Base-by-base conservation (phyloP, 1,140 invertebrate species). In the Heliconius himera region DNA sequence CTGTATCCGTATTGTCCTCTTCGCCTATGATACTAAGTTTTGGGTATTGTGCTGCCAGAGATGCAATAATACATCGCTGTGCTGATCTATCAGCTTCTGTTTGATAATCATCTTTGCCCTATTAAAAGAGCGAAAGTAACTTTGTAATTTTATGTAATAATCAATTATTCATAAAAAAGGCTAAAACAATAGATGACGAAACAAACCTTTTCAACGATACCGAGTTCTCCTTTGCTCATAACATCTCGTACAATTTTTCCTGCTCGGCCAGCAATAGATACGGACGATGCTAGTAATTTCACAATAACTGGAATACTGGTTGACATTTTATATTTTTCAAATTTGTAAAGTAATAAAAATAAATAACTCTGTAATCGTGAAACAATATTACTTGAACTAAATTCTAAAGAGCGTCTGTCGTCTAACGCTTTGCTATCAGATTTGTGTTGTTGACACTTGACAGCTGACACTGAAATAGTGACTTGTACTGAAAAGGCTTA, bases 71-170 rank as follows among this genome's bases (percentile, higher is more conserved):
- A 89, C 98, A 99, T 83, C 96, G 96, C 94, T 99, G 99, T 6
- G 98, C 99, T 66, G 97, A 97, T 83, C 99, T 95, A 93, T 99
- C 99, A 6, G 99, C 99, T 95, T 99, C 98, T 8, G 99, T 99
- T 95, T 99, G 99, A 26, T 99, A 95, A 95, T 99, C 99, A 96
- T 98, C 97, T 84, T 97, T 96, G n/a, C 97, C 98, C 96, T 98
- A 72, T 41, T n/a, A 89, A 75, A 94, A 92, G 76, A 76, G 26
- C 33, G 18, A 36, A 41, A 54, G 60, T 2, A 29, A 81, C 54
- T 60, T 36, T 36, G n/a, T 9, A 36, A 70, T 70, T 70, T 56
- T 56, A 56, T 56, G 54, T 11, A 56, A 56, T 22, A 22, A 9
- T 20, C 3, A 56, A 22, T 56, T 56, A 56, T 36, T 29, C 72